These are phyloP conservation scores for Intellagama lesueurii DNA, from an alignment of 2,797 vertebrate genomes.

Conservation along the genomic window DNA sequence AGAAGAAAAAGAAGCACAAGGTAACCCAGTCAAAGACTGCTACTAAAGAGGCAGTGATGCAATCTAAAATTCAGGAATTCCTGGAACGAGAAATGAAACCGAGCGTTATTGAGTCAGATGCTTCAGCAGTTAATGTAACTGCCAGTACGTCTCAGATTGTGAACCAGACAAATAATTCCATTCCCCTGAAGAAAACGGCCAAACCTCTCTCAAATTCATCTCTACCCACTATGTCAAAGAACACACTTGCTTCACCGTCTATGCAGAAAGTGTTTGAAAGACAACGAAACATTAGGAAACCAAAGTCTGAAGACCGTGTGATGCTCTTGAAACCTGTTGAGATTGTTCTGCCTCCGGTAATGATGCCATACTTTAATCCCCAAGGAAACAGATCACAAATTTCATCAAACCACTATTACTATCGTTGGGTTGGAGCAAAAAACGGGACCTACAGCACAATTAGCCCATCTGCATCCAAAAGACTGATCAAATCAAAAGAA, in stretches of 20 bases:
- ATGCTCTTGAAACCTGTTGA: constrained; percentile 74
- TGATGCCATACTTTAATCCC: constrained; percentile 62
- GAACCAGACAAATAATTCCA: rapidly evolving
- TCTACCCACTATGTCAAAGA: constrained; percentile 21
- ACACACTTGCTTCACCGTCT: neutral
- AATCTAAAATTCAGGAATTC: constrained; percentile 68
- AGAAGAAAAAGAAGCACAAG: constrained; percentile 69
- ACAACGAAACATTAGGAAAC: constrained; percentile 38
- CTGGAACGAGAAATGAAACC: constrained; percentile 59
- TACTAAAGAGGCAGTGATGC: constrained; percentile 8
- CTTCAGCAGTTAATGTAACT: neutral
- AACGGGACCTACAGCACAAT: neutral
- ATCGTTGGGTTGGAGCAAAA: constrained; percentile 54
- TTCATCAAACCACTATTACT: constrained; percentile 45
- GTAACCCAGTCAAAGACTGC: constrained; percentile 27
- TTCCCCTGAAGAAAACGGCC: constrained; percentile 42
- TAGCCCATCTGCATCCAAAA: constrained; percentile 27
- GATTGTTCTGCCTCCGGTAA: constrained; percentile 78
- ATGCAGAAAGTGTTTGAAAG: neutral
- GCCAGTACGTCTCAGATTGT: rapidly evolving
- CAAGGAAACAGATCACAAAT: constrained; percentile 45
- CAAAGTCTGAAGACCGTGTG: constrained; percentile 60
- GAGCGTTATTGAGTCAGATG: neutral
- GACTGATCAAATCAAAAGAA: constrained; percentile 61
- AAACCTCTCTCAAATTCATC: neutral